Conservation (phyloP, 2,113 vertebrate species). For the Epinephelus fuscoguttatus region DNA sequence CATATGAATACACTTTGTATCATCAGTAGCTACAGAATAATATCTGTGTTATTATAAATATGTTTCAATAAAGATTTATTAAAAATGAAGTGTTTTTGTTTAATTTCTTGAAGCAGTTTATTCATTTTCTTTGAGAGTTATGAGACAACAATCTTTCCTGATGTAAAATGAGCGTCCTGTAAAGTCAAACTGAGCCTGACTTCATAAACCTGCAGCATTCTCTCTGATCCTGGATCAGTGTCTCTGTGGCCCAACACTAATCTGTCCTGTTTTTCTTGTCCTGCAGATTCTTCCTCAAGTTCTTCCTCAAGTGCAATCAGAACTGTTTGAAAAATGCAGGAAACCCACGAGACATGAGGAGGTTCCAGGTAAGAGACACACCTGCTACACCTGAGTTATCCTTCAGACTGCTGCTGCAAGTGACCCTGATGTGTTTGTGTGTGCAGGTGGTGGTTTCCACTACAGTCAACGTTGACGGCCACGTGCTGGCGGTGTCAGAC, state of each 20-base stretch:
- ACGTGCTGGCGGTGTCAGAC: constrained; percentile 93
- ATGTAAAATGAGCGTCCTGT: neutral
- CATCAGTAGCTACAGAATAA: too few species aligned
- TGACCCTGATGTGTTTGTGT: constrained; percentile 3
- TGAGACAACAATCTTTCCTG: neutral
- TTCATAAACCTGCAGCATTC: neutral
- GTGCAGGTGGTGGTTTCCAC: constrained; percentile 94
- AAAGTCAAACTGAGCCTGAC: neutral
- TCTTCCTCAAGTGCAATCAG: constrained; percentile 97
- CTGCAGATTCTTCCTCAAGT: constrained; percentile 92
- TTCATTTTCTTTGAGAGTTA: neutral
- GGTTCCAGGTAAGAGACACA: constrained; percentile 89
- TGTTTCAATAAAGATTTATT: too few species aligned
- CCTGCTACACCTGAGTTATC: neutral
- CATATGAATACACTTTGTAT: too few species aligned
- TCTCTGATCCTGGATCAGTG: neutral
- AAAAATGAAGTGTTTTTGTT: too few species aligned
- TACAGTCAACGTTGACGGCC: constrained; percentile 94
- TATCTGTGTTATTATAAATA: too few species aligned
- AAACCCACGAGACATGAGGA: constrained; percentile 94
- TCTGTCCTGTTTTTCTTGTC: neutral
- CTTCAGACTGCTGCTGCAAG: neutral
- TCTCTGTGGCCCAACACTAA: neutral
- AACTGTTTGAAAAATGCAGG: constrained; percentile 97
- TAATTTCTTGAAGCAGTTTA: neutral